Evolutionary conservation across 2,113 vertebrate species (phyloP).

Genomic region (human): DNA sequence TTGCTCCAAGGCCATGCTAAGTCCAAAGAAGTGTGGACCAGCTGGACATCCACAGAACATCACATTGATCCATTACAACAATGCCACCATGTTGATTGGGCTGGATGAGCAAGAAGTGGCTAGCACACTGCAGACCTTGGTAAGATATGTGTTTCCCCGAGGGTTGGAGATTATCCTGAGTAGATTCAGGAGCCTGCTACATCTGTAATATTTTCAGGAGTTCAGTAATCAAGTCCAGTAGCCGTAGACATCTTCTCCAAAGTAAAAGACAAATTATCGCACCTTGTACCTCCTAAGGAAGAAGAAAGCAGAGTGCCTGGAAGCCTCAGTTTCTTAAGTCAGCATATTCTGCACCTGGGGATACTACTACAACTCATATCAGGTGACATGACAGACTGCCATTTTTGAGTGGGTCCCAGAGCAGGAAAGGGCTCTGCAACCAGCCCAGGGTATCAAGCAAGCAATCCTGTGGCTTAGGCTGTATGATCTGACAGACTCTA

Average conservation of each 20-base stretch:
- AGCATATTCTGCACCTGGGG: not conserved
- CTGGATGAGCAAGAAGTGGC: not conserved
- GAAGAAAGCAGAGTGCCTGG: not conserved
- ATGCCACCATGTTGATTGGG: not conserved
- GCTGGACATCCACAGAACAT: not conserved
- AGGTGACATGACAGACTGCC: not conserved
- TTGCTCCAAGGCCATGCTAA: not conserved
- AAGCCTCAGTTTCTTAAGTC: not conserved
- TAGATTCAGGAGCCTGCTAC: not conserved
- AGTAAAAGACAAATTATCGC: not conserved
- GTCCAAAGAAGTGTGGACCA: not conserved
- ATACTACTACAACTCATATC: not conserved
- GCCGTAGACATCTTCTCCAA: not conserved
- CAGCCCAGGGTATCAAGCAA: not conserved
- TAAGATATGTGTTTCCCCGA: not conserved
- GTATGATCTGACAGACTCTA: not conserved
- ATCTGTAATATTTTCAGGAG: not conserved
- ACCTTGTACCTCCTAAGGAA: not conserved
- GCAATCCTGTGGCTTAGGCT: not conserved
- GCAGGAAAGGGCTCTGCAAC: not conserved
- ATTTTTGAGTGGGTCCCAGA: not conserved
- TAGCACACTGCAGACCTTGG: not conserved
- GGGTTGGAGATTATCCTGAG: not conserved
- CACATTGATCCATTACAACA: not conserved
- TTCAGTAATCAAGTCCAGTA: not conserved